Base-by-base conservation (phyloP, 2,888 invertebrate genomes). In the Tridacna gigas region DNA sequence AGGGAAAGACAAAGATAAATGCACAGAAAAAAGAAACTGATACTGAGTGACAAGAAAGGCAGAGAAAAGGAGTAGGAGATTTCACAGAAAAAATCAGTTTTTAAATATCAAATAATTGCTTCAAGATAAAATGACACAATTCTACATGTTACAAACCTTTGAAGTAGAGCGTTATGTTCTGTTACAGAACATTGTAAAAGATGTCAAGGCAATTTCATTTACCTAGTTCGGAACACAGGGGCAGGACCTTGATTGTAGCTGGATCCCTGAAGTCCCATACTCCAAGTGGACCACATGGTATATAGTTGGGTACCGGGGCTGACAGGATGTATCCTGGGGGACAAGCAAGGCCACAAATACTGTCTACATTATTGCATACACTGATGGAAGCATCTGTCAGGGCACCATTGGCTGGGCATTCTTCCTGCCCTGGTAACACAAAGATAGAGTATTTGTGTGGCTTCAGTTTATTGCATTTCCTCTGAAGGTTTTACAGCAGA, bases 261-360 rank as follows among this genome's bases (percentile, higher is more conserved):
- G 88, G 88, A 11, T 82, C 60, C 26, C 45, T 66, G 28, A 56
- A 61, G 66, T 84, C 65, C 60, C 76, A 89, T 0, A 83, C 83
- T 2, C 88, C 89, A 15, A 89, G 80, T 13, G 83, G 66, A 22
- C 85, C 83, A 76, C 89, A 89, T 0, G 56, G 79, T 15, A 80
- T 75, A 51, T 65, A 77, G 15, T 75, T 67, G 0, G 87, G 88
- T 25, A 74, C 13, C 13, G 84, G 74, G 22, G 74, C 71, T 69
- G 86, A 82, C 18, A 79, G 60, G 11, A 7, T 56, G 4, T 22
- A 13, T 15, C 28, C 26, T 61, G 47, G 4, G 45, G 74, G 61
- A 83, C 89, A 89, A 13, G 37, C 65, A 3, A 79, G n/a, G 20
- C 45, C 56, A 79, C 86, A 88, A 25, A 83, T 67, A 25, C 69